Conservation (phyloP, 2,888 invertebrate species). For the Fragum fragum region DNA sequence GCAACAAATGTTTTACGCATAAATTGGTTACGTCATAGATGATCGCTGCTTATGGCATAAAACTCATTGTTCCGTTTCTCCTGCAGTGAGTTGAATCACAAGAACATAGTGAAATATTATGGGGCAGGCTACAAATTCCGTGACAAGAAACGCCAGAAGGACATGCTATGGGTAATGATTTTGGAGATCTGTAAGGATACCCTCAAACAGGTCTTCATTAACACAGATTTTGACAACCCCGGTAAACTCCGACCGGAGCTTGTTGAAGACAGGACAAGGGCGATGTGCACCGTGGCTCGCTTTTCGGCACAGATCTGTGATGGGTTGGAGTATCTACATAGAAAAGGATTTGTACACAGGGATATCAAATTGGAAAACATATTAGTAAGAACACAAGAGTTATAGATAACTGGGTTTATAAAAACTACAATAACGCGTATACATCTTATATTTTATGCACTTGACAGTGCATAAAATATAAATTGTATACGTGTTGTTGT, state of each 20-base stretch:
- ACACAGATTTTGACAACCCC: slow-evolving; percentile 56
- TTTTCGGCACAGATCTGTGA: slow-evolving; percentile 72
- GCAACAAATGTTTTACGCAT: too few species aligned
- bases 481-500: too few species aligned
- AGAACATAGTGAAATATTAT: slow-evolving; percentile 79
- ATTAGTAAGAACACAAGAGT: slow-evolving; percentile 78
- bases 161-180: slow-evolving; percentile 80
- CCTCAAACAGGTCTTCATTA: slow-evolving; percentile 71
- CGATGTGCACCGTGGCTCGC: slow-evolving; percentile 72
- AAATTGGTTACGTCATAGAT: too few species aligned
- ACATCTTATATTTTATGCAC: too few species aligned
- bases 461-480: too few species aligned
- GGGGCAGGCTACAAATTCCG: slow-evolving; percentile 72
- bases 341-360: slow-evolving; percentile 79
- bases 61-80: too few species aligned
- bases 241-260: slow-evolving; percentile 51
- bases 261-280: slow-evolving; percentile 46
- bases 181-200: slow-evolving; percentile 80
- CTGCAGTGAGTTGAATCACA: slow-evolving; percentile 78
- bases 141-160: slow-evolving; percentile 61
- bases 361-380: slow-evolving; percentile 84
- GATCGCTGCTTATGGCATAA: too few species aligned
- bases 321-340: slow-evolving; percentile 79
- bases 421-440: too few species aligned
- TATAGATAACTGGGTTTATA: too few species aligned